Conservation (phyloP, 2,113 vertebrate genomes). For the Balaenoptera acutorostrata region DNA sequence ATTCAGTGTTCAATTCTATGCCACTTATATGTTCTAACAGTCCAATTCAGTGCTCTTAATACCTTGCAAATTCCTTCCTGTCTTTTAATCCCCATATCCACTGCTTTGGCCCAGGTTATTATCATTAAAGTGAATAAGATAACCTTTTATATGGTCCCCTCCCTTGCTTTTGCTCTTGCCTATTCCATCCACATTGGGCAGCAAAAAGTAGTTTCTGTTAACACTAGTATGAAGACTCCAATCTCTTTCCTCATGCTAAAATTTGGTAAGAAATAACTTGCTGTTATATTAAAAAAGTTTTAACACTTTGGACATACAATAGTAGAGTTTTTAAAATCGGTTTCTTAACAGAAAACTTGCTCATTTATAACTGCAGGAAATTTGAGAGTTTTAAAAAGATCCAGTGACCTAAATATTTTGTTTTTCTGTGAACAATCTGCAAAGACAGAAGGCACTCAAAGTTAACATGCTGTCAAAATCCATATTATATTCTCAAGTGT, state of each 20-base stretch:
- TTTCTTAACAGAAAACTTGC: not conserved
- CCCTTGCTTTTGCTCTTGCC: not conserved
- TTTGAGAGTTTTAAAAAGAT: not conserved
- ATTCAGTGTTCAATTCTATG: not conserved
- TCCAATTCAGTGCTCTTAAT: not conserved
- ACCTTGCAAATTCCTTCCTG: not conserved
- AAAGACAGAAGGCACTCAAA: not conserved
- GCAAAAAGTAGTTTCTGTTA: not conserved
- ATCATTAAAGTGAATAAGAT: not conserved
- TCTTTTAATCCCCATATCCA: not conserved
- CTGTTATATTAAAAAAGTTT: not conserved
- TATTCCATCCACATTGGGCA: not conserved
- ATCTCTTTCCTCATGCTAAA: not conserved
- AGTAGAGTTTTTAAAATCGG: not conserved
- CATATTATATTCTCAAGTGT: not conserved
- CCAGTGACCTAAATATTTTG: not conserved
- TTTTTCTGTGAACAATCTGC: not conserved
- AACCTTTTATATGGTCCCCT: not conserved
- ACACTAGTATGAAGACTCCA: not conserved
- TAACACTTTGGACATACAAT: not conserved
- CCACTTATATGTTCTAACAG: not conserved
- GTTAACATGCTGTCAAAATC: not conserved
- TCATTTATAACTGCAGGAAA: not conserved
- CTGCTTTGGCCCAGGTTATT: not conserved
- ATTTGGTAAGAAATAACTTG: not conserved